phyloP scores from a whole-genome alignment of 2,888 invertebrate genomes.

The Tachina grossa region DNA sequence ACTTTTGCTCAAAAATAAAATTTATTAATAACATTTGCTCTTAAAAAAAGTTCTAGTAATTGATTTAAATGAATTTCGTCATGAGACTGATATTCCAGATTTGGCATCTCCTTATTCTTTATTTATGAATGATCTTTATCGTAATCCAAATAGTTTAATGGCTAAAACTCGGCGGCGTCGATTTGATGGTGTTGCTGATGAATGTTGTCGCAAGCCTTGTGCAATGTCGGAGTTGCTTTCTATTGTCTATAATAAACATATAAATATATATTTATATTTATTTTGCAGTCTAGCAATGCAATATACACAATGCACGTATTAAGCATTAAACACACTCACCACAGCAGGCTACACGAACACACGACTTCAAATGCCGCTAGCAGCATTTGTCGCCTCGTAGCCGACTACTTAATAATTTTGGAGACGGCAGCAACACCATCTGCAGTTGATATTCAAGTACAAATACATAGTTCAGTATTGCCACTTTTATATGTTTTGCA shows the following conservation, averaged over 20 bases:
- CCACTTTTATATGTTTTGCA: too few relatives aligned
- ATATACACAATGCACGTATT: too few relatives aligned
- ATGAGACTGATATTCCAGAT: background rate
- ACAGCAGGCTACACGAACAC: too few relatives aligned
- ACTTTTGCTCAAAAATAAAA: background rate
- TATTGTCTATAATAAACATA: slow-evolving; percentile 73
- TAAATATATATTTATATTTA: background rate
- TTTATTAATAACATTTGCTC: background rate
- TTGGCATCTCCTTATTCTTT: background rate
- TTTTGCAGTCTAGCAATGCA: too few relatives aligned
- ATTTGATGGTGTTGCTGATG: slow-evolving; percentile 71
- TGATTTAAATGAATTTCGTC: background rate
- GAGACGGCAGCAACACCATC: too few relatives aligned
- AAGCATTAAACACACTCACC: too few relatives aligned
- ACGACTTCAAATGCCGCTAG: too few relatives aligned
- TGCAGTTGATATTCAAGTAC: too few relatives aligned
- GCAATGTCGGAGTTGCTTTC: slow-evolving; percentile 74
- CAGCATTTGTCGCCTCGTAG: too few relatives aligned
- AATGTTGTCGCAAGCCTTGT: slow-evolving; percentile 76
- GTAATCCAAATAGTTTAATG: slow-evolving; percentile 9
- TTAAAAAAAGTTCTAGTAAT: background rate
- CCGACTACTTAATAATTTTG: too few relatives aligned
- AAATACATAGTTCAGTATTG: too few relatives aligned
- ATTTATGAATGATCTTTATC: slow-evolving; percentile 8
- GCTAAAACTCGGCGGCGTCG: slow-evolving; percentile 67